A percentile compares a stretch with the other conserved stretches of the same genome.
Evolutionary conservation across 2,113 vertebrate genomes (phyloP).

Genomic region (Alethe castanea): DNA sequence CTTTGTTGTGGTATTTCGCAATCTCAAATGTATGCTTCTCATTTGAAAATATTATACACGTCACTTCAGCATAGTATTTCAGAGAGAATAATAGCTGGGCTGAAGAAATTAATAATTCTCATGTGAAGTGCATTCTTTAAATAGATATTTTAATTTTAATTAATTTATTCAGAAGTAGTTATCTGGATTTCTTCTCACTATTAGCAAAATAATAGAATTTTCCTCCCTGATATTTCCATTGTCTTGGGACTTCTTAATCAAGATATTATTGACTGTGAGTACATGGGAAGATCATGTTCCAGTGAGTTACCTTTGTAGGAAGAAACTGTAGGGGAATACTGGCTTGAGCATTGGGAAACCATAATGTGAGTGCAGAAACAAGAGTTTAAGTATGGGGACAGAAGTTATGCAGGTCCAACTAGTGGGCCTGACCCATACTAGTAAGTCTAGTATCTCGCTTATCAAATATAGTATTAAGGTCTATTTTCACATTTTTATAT

Average conservation of each 20-base stretch:
- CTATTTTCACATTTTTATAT: neutral
- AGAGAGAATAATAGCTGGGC: neutral
- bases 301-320: neutral
- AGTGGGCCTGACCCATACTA: neutral
- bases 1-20: slow-evolving; percentile 46
- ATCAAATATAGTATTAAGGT: neutral
- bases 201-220: neutral
- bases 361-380: neutral
- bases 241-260: neutral
- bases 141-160: neutral
- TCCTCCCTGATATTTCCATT: neutral
- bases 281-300: neutral
- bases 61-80: neutral
- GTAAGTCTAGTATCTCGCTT: neutral
- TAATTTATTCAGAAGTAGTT: neutral
- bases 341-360: neutral
- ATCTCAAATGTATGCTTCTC: slow-evolving; percentile 4
- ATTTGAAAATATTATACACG: slow-evolving; percentile 12
- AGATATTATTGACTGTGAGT: neutral
- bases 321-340: neutral
- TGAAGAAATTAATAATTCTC: neutral
- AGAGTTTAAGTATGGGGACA: neutral
- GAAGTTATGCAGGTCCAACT: neutral
- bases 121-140: neutral
- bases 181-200: neutral